These are phyloP conservation scores for Lasius platythorax DNA, from an alignment of 2,888 invertebrate genomes.

Conservation along the genomic window DNA sequence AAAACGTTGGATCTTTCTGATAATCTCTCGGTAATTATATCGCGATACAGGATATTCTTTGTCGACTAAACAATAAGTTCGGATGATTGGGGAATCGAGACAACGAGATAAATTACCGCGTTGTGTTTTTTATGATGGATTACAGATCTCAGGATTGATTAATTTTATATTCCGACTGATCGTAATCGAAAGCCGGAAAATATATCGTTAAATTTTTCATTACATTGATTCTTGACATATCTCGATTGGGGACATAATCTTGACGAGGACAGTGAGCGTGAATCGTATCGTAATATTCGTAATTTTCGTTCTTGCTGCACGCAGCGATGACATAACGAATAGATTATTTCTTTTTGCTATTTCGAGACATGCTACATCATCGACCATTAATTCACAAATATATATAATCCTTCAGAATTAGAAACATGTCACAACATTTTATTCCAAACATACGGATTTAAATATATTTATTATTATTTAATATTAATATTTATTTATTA, in stretches of 20 bases:
- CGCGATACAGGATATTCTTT: background rate
- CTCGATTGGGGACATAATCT: background rate
- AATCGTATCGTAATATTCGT: background rate
- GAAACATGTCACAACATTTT: slow-evolving; percentile 4
- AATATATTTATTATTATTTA: too few relatives aligned
- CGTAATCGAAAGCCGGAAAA: background rate
- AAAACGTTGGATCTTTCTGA: background rate
- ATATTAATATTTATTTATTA: too few relatives aligned
- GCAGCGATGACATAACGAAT: slow-evolving; percentile 26
- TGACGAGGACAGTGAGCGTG: background rate
- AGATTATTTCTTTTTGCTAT: slow-evolving; percentile 36
- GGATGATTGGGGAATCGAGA: background rate
- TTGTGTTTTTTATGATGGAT: background rate
- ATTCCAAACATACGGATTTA: background rate
- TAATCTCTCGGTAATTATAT: slow-evolving; percentile 20
- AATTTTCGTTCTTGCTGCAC: background rate
- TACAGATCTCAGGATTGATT: background rate
- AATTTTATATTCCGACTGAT: background rate
- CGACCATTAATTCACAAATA: slow-evolving; percentile 8
- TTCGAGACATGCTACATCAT: slow-evolving; percentile 20
- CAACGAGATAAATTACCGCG: background rate
- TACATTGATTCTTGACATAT: background rate
- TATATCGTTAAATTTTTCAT: background rate
- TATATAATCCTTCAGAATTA: background rate
- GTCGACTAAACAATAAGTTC: background rate